Evolutionary conservation across 2,888 invertebrate species (phyloP).

Genomic region (Acrobasis suavella): DNA sequence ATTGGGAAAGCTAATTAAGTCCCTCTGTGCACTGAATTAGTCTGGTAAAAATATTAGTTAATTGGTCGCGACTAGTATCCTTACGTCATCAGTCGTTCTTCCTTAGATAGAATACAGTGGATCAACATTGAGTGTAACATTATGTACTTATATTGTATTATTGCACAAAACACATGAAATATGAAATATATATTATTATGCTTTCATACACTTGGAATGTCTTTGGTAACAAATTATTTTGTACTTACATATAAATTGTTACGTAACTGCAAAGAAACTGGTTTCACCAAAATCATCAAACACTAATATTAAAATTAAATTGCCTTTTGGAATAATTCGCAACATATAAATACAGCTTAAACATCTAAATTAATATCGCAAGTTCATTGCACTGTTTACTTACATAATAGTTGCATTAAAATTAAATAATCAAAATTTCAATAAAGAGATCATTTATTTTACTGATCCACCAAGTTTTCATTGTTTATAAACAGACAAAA

Average conservation of each 20-base stretch:
- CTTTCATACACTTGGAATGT: slow-evolving; percentile 27
- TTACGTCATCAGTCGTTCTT: background rate
- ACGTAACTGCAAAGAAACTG: background rate
- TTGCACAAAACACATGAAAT: background rate
- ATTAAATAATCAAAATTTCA: background rate
- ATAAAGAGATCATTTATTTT: slow-evolving; percentile 15
- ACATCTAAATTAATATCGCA: no score
- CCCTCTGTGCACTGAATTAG: no score
- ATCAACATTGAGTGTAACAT: background rate
- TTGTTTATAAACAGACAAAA: no score
- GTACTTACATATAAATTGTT: slow-evolving; percentile 41
- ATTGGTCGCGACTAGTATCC: no score
- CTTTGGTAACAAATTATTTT: slow-evolving; percentile 56
- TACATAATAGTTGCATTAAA: background rate
- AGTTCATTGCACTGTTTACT: background rate
- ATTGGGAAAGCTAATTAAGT: no score
- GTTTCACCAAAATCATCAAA: background rate
- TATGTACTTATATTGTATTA: background rate
- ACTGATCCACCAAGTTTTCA: no score
- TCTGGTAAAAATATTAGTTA: no score
- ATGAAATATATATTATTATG: no score
- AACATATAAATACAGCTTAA: background rate
- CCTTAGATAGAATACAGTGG: background rate
- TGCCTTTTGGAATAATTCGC: slow-evolving; percentile 1
- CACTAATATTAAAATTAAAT: background rate